These are phyloP conservation scores for Rhyacophila evoluta DNA, from an alignment of 2,888 invertebrate species.

Conservation along the genomic window DNA sequence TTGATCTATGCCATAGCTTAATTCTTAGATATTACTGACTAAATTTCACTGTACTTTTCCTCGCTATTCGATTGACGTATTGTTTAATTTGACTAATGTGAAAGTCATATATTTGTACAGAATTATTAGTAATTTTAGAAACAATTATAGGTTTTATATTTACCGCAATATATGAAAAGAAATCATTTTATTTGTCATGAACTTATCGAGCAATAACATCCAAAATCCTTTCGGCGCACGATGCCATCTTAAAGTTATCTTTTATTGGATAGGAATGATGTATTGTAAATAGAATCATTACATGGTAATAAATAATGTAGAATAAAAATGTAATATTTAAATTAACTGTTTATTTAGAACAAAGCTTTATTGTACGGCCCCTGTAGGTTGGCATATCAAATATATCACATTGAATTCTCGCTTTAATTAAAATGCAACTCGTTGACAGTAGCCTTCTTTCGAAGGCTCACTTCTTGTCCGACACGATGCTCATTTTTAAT, in stretches of 20 bases:
- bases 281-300: conserved; percentile 47
- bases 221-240: conserved; percentile 43
- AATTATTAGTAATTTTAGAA: conserved; percentile 44
- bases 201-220: conserved; percentile 45
- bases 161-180: conserved; percentile 36
- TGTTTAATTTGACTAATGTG: conserved; percentile 41
- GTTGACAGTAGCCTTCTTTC: background rate
- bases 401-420: conserved; percentile 31
- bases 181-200: conserved; percentile 37
- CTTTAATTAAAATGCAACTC: conserved; percentile 26
- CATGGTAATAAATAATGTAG: conserved; percentile 62
- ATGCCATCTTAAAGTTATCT: conserved; percentile 45
- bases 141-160: conserved; percentile 43
- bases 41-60: conserved; percentile 37
- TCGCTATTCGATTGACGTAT: conserved; percentile 39
- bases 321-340: conserved; percentile 56
- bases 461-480: background rate
- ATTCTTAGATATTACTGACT: conserved; percentile 34
- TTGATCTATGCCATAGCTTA: conserved; percentile 45
- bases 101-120: conserved; percentile 46
- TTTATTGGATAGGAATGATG: conserved; percentile 44
- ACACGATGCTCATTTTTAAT: background rate
- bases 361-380: conserved; percentile 46
- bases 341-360: conserved; percentile 55
- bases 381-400: conserved; percentile 39